Percentiles rank a stretch among this genome's conserved stretches.
These are phyloP conservation scores for Acrocephalus arundinaceus DNA, from an alignment of 2,113 vertebrate genomes.

Conservation along the genomic window DNA sequence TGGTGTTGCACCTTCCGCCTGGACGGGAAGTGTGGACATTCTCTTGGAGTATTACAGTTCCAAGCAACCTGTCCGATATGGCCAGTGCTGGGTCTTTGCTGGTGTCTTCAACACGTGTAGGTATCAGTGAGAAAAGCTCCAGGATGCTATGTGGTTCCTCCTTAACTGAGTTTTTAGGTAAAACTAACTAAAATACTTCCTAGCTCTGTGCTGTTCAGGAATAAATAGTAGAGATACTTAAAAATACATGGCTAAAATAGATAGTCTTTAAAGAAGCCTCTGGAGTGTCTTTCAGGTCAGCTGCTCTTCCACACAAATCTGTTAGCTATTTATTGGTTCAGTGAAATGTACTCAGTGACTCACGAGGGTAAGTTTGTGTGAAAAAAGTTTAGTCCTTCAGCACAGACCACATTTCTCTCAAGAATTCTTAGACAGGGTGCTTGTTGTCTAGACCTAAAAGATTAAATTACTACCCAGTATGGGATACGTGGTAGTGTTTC, in stretches of 20 bases:
- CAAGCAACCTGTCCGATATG: constrained; percentile 82
- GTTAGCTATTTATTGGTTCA: background rate
- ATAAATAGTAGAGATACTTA: constrained; percentile 2
- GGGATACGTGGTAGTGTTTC: background rate
- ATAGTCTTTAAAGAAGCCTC: background rate
- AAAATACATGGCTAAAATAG: constrained; percentile 27
- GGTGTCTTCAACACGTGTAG: constrained; percentile 96
- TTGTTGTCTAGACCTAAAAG: background rate
- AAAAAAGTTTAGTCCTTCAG: background rate
- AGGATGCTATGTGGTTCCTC: background rate
- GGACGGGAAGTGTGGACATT: constrained; percentile 96
- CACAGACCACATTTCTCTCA: background rate
- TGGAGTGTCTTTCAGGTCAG: background rate
- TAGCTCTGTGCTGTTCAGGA: background rate
- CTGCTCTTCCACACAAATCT: background rate
- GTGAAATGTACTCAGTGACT: background rate
- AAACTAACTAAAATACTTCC: background rate
- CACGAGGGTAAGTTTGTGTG: background rate
- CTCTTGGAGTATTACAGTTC: constrained; percentile 82
- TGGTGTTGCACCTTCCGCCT: constrained; percentile 90
- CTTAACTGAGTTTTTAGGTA: background rate
- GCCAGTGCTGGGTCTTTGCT: constrained; percentile 98
- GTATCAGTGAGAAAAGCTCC: constrained; percentile 40
- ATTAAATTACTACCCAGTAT: background rate
- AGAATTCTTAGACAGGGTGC: background rate